Evolutionary conservation across 1,140 invertebrate genomes (phyloP), one percentile per base, ranked within the genome.

Genomic region (Doryteuthis pealeii): DNA sequence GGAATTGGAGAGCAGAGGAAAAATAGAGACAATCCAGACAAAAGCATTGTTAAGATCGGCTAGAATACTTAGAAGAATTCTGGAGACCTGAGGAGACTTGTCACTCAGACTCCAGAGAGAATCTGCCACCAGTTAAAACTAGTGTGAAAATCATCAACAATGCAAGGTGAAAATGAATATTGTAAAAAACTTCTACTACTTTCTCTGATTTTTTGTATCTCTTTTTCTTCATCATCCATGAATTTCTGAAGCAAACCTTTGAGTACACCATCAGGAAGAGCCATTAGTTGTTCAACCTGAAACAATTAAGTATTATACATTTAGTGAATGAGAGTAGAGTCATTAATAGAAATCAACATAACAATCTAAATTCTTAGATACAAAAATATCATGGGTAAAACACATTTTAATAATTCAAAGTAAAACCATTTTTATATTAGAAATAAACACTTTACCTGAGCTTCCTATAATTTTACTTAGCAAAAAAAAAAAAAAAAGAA

Each of bases 221-320:
- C 93, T 31, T 91, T 89, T 75, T 93, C 92, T 86, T 95, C 92
- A 87, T 95, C 93, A 74, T 92, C 90, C 80, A 92, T 90, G 87
- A 93, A 95, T 84, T 93, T 92, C 77, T 92, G 91, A 54, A 95
- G 84, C 84, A 96, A 94, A 68, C 93, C 93, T 62, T 91, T 90
- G 81, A 94, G 93, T 80, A 95, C 94, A 49, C 91, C 91, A 77
- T 93, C 84, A 71, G 93, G 93, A 65, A 96, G 88, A 88, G 94
- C 94, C 67, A 96, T 89, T 89, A 94, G 94, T 84, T 95, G 93
- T 76, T 94, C 94, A 72, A 96, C 93, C 88, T 88, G 71, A 6
- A 76, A 77, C 31, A 67, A 77, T 26, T 73, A 31, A 75, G 8
- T 31, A 72, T 18, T 26, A 62, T 6, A 2, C 10, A n/a, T n/a